Evolutionary conservation across 2,113 vertebrate species (phyloP).

Genomic region (Hassar affinis): DNA sequence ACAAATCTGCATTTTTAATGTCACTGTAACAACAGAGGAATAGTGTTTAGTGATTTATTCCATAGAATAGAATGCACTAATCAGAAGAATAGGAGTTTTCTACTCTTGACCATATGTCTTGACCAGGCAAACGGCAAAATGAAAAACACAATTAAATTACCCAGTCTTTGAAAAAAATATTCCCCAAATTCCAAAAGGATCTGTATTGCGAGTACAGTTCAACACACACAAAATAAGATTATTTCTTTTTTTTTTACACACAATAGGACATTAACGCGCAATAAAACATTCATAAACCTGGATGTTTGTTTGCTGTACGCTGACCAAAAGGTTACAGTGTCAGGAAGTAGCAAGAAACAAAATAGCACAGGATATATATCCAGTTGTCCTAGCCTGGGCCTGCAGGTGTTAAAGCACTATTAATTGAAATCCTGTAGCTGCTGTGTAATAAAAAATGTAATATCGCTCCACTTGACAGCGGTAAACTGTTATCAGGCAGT

Average conservation of each 20-base stretch:
- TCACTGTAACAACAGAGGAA: background rate
- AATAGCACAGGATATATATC: background rate
- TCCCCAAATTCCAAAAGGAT: background rate
- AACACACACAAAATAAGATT: too few relatives aligned
- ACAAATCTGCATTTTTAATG: background rate
- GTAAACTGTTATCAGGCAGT: background rate
- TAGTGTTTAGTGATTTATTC: slow-evolving; percentile 2
- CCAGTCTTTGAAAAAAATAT: background rate
- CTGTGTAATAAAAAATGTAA: background rate
- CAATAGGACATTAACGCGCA: too few relatives aligned
- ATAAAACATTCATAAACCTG: background rate
- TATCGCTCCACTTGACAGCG: background rate
- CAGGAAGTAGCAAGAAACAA: background rate
- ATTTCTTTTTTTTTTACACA: too few relatives aligned
- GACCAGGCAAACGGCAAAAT: background rate
- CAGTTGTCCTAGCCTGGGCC: background rate
- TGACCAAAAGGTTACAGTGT: background rate
- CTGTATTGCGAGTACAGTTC: background rate
- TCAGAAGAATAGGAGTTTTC: background rate
- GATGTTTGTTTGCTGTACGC: background rate
- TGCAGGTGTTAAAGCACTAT: background rate
- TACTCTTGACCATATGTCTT: background rate
- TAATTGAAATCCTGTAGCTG: slow-evolving; percentile 8
- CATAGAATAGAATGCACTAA: background rate
- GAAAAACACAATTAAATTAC: background rate